Base-by-base conservation (phyloP, 2,797 vertebrate species). In the Petrocephalus schoutedeni region DNA sequence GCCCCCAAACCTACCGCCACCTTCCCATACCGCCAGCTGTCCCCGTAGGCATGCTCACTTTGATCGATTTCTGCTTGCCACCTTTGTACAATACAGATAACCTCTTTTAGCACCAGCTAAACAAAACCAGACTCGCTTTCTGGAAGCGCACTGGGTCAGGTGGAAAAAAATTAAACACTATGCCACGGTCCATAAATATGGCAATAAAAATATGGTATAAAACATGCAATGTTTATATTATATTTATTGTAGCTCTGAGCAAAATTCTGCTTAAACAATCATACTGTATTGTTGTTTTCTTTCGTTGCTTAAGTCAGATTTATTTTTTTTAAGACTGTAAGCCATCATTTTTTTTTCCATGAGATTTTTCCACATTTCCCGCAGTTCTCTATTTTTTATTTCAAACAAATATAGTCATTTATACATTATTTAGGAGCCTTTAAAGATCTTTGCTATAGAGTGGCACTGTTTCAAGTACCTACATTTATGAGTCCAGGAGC, bases 21-120 rank as follows among this genome's bases (percentile, higher is more conserved):
- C 71, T 8, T 77, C 16, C 23, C 49, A 32, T 61, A 57, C 86
- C 41, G 49, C 32, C 49, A 54, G 80, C 49, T 54, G 51, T 83
- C 80, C 87, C 88, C 51, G 16, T n/a, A 90, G 91, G 88, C 89
- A 77, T 87, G 86, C 88, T 87, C 87, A 87, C 91, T 90, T 85
- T 91, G 92, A 94, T 93, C 93, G 92, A 94, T 94, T 91, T 91
- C 90, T 91, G 90, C 91, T 95, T 93, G 92, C 87, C 94, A 92
- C 94, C 92, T 94, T 93, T 89, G 91, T 89, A 93, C 89, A 90
- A 90, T 88, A 87, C 92, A 90, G 93, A 94, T 94, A 94, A 93
- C 89, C 88, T 91, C 91, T 64, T 92, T 92, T 91, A 91, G 88
- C 87, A n/a, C 89, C 32, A 86, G 89, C 90, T 90, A 93, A 94